These are phyloP conservation scores for Andrena camellia DNA, from an alignment of 2,888 invertebrate species.

Conservation along the genomic window DNA sequence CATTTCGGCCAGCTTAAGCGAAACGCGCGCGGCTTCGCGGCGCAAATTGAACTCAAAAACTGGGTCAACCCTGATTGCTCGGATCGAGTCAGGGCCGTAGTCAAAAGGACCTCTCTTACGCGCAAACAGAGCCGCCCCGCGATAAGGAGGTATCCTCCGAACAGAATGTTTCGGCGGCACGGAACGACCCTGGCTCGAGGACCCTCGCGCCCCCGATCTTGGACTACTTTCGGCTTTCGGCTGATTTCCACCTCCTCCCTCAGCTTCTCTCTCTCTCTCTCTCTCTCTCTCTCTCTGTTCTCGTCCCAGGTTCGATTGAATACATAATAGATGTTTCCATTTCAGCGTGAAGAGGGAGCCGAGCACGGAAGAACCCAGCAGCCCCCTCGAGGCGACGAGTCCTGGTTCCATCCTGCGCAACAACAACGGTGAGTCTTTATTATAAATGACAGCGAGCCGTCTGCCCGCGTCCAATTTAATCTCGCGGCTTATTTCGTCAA, in stretches of 20 bases:
- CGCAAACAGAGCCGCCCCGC: conserved; percentile 43
- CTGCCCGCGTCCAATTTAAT: conserved; percentile 43
- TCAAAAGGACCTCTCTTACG: conserved; percentile 55
- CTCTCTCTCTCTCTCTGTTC: conserved; percentile 14
- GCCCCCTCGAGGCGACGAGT: conserved; percentile 84
- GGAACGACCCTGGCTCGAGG: conserved; percentile 35
- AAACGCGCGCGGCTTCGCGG: conserved; percentile 51
- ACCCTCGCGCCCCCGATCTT: conserved; percentile 58
- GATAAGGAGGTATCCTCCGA: conserved; percentile 43
- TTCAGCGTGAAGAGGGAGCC: conserved; percentile 84
- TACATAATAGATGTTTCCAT: conserved; percentile 80
- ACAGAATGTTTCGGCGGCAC: conserved; percentile 36
- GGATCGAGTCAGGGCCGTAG: conserved; percentile 67
- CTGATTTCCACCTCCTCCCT: conserved; percentile 22
- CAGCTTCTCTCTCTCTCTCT: conserved; percentile 1
- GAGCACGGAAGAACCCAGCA: conserved; percentile 82
- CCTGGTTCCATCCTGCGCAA: conserved; percentile 84
- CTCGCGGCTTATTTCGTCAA: conserved; percentile 32
- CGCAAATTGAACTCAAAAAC: conserved; percentile 70
- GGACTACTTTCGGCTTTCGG: conserved; percentile 69
- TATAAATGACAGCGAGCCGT: conserved; percentile 50
- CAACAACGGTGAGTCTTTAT: conserved; percentile 82
- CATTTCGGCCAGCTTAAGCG: conserved; percentile 62
- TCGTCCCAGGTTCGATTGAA: conserved; percentile 51
- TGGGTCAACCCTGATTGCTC: conserved; percentile 74